Conservation (phyloP, 2,113 vertebrate genomes). For the Turdus rufiventris region DNA sequence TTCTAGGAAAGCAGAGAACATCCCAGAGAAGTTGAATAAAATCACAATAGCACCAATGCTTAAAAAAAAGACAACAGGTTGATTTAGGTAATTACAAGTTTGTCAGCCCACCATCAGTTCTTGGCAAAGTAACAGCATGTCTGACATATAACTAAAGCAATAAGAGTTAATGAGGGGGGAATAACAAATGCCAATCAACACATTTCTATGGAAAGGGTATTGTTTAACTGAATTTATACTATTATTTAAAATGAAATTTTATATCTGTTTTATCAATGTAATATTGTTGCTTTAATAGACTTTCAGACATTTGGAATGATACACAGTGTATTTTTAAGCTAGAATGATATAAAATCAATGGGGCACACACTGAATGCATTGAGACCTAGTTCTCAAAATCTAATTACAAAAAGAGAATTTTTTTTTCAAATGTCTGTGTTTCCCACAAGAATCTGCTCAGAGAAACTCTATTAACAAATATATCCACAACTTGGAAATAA, state of each 20-base stretch:
- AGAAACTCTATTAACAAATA: background rate
- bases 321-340: background rate
- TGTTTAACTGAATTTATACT: background rate
- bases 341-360: conserved; percentile 39
- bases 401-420: conserved; percentile 7
- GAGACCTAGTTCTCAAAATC: background rate
- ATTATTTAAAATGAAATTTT: background rate
- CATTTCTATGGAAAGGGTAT: background rate
- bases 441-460: background rate
- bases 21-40: background rate
- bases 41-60: background rate
- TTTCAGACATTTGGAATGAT: background rate
- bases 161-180: background rate
- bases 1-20: background rate
- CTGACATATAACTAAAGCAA: background rate
- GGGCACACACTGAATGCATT: background rate
- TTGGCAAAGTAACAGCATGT: background rate
- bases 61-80: background rate
- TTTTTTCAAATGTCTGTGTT: background rate
- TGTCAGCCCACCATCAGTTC: background rate
- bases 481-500: conserved; percentile 21
- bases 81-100: background rate
- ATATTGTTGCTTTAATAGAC: background rate
- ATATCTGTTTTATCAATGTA: background rate
- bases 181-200: background rate